Percentiles rank a stretch among this genome's conserved stretches.
These are phyloP conservation scores for Paedocypris sp. DNA, from an alignment of 2,113 vertebrate genomes.

Conservation along the genomic window DNA sequence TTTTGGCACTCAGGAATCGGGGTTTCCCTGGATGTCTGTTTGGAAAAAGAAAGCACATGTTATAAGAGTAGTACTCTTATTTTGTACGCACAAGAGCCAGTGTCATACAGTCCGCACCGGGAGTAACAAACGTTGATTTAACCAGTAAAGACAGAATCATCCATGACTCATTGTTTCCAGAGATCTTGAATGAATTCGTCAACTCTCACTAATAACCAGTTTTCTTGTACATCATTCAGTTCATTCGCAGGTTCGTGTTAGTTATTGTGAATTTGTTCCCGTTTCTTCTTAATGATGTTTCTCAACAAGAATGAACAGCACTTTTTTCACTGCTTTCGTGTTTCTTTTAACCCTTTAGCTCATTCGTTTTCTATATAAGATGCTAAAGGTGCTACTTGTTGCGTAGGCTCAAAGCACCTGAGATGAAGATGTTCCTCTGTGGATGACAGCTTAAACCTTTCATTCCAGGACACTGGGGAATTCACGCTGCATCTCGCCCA, in stretches of 20 bases:
- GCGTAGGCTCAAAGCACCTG: conserved; percentile 32
- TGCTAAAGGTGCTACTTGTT: conserved; percentile 27
- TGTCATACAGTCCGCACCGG: background rate
- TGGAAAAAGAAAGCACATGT: background rate
- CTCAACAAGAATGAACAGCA: no score
- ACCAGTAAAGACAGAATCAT: conserved; percentile 16
- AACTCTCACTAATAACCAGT: conserved; percentile 18
- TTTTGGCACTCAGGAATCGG: background rate
- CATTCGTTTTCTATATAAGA: no score
- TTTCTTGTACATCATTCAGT: background rate
- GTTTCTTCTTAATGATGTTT: no score
- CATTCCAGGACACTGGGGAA: conserved; percentile 4
- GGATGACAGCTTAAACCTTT: conserved; percentile 13
- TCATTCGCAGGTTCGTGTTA: background rate
- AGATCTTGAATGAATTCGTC: conserved; percentile 29
- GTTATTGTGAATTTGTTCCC: background rate
- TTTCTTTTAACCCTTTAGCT: no score
- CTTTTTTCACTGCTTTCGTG: background rate
- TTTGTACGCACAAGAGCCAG: background rate
- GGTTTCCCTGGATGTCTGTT: background rate
- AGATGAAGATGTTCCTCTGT: conserved; percentile 34
- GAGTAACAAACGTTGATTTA: conserved; percentile 22
- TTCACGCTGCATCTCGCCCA: conserved; percentile 12
- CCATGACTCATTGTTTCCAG: conserved; percentile 31
- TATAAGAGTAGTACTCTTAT: conserved; percentile 11